Conservation (phyloP, 2,113 vertebrate genomes). For the Platichthys flesus region DNA sequence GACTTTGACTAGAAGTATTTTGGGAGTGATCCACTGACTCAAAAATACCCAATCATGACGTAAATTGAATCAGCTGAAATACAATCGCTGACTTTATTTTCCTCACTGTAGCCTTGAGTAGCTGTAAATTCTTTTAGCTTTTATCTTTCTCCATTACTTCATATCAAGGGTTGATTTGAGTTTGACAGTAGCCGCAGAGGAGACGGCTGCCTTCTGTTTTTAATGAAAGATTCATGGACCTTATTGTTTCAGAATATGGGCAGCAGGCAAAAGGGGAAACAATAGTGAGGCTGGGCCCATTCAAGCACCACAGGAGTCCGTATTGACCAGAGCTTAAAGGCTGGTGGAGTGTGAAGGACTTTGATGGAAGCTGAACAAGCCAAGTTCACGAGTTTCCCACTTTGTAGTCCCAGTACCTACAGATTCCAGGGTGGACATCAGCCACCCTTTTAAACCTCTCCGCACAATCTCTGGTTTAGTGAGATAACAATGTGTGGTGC, state of each 20-base stretch:
- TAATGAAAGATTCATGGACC: slow-evolving; percentile 45
- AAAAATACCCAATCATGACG: background rate
- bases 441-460: no score
- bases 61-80: no score
- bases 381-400: no score
- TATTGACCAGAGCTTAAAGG: background rate
- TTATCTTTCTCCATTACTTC: background rate
- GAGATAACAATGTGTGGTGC: background rate
- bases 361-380: no score
- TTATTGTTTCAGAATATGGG: slow-evolving; percentile 19
- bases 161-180: background rate
- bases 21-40: no score
- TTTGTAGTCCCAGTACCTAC: no score
- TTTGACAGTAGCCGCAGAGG: background rate
- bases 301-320: background rate
- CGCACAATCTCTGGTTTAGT: background rate
- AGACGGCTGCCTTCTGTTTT: slow-evolving; percentile 33
- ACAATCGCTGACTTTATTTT: no score
- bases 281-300: background rate
- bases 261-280: background rate
- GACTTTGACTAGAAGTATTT: background rate
- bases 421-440: no score
- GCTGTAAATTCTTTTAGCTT: background rate
- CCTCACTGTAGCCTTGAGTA: no score
- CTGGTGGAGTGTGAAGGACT: background rate